Evolutionary conservation across 2,888 invertebrate genomes (phyloP), one percentile per base, ranked within the genome.

Genomic region (Athrips mouffetella): DNA sequence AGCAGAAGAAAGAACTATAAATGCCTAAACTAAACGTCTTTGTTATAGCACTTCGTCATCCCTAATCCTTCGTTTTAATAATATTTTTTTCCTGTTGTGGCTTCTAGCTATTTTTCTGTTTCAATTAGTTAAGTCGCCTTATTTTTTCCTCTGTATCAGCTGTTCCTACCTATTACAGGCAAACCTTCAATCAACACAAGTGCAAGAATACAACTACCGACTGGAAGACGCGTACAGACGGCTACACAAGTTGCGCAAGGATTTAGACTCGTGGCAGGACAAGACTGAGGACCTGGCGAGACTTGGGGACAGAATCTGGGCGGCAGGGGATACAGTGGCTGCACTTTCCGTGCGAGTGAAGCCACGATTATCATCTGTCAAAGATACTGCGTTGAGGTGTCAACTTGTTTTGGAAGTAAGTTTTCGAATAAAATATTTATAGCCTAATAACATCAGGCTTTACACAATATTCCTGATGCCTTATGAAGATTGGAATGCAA

Each of bases 281-380:
- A 80, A 77, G 40, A 79, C 87, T 0, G 80, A 81, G 0, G 89
- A 90, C 45, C 65, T 91, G 13, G 75, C 81, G 3, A 73, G 73
- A 3, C 73, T 90, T 13, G 83, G 89, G 0, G 80, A 82, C 33
- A 70, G 75, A 0, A 87, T 91, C 45, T 85, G 89, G 66, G 74
- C 71, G 13, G 77, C 90, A 13, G 77, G 87, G 2, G 89, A 89
- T 6, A 67, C 79, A 0, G 84, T 92, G 0, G 81, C 80, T 2
- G 89, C 85, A 0, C 83, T 91, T 33, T 76, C 89, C 10, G 69
- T 76, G n/a, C 73, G 85, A 2, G 86, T 89, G 13, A 73, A 85
- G 44, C 82, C 83, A 0, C 52, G 60, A 45, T 53, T 85, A 45
- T 61, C 70, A 0, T 66, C 63, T 0, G 63, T 82, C 1, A 69